phyloP scores from a whole-genome alignment of 2,797 vertebrate genomes.

The Antennarius maculatus region DNA sequence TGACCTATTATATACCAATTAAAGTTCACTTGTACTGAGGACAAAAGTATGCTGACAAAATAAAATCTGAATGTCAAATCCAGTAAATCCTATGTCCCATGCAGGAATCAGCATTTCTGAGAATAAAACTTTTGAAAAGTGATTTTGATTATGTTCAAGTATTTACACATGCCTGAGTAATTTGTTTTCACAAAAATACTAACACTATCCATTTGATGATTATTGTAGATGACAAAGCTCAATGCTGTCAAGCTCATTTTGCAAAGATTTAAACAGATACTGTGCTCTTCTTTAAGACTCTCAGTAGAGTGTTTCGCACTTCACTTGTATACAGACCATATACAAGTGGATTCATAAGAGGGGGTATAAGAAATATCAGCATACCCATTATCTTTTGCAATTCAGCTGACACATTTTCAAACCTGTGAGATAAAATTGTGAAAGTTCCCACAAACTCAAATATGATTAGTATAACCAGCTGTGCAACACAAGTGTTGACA shows the following conservation, averaged over 20 bases:
- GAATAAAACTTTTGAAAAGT: not conserved
- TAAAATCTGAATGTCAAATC: not conserved
- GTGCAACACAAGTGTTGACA: constrained; percentile 78
- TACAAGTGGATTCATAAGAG: constrained; percentile 79
- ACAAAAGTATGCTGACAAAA: not conserved
- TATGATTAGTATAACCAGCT: constrained; percentile 75
- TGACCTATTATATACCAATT: not conserved
- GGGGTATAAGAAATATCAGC: constrained; percentile 78
- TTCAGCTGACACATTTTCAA: constrained; percentile 69
- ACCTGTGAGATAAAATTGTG: constrained; percentile 79
- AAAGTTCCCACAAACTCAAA: constrained; percentile 77
- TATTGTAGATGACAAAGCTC: no score
- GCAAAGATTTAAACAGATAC: not conserved
- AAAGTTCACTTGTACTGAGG: not conserved
- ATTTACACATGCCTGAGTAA: not conserved
- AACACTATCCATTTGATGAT: not conserved
- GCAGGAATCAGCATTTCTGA: not conserved
- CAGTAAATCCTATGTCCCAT: not conserved
- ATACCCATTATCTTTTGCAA: constrained; percentile 81
- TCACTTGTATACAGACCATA: constrained; percentile 80
- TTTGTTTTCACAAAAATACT: not conserved
- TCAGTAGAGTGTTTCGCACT: constrained; percentile 69
- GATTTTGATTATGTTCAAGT: not conserved
- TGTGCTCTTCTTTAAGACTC: constrained; percentile 44
- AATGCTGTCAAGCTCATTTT: not conserved